These are phyloP conservation scores for Pogonomyrmex californicus DNA, from an alignment of 1,140 invertebrate species.

Conservation along the genomic window DNA sequence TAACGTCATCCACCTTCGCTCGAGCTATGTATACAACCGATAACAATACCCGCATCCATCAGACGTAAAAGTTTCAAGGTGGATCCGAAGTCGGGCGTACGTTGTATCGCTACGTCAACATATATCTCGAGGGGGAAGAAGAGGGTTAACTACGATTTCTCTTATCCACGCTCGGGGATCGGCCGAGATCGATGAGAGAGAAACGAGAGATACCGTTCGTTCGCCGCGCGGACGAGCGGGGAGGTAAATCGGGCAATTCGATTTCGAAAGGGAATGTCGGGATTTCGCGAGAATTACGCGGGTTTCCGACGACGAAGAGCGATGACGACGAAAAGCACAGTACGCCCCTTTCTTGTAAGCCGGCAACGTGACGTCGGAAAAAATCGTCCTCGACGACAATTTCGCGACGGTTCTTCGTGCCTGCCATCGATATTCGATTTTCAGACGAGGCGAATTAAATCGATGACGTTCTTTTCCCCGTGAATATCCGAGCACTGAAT, in stretches of 20 bases:
- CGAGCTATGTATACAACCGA: background rate
- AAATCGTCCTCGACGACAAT: slow-evolving; percentile 41
- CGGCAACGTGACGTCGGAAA: slow-evolving; percentile 24
- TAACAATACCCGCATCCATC: slow-evolving; percentile 31
- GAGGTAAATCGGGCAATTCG: slow-evolving; percentile 53
- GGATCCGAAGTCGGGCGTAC: slow-evolving; percentile 11
- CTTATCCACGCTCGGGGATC: slow-evolving; percentile 23
- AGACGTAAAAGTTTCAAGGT: slow-evolving; percentile 16
- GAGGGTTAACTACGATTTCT: slow-evolving; percentile 31
- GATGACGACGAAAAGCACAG: slow-evolving; percentile 6
- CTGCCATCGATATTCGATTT: slow-evolving; percentile 12
- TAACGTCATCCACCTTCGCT: background rate
- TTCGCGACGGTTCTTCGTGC: background rate
- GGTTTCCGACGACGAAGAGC: background rate
- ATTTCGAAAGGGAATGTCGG: slow-evolving; percentile 25
- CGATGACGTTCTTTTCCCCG: background rate
- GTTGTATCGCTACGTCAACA: slow-evolving; percentile 16
- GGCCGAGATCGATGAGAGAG: background rate
- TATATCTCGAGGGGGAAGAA: background rate
- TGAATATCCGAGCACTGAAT: background rate
- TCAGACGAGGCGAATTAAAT: slow-evolving; percentile 28
- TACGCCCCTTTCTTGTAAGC: slow-evolving; percentile 62
- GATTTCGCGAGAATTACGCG: slow-evolving; percentile 40
- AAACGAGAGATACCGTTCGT: background rate
- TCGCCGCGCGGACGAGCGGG: slow-evolving; percentile 2